Percentiles rank a stretch among this genome's conserved stretches.
These are phyloP conservation scores for Chionomys nivalis DNA, from an alignment of 2,113 vertebrate genomes.

Conservation along the genomic window DNA sequence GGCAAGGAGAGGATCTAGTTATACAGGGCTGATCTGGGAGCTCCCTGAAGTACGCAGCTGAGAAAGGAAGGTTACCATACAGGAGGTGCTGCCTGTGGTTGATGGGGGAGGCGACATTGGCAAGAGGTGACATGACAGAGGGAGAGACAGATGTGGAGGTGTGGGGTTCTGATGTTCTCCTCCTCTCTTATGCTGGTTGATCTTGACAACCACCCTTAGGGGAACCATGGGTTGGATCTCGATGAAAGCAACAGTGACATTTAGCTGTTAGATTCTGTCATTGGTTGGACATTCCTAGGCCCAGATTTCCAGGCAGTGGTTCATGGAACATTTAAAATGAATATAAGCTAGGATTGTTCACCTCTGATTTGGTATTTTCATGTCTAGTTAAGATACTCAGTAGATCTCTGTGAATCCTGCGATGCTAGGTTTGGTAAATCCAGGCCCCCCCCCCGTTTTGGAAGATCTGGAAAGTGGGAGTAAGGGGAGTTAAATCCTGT, in stretches of 20 bases:
- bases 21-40: background rate
- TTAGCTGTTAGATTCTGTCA: background rate
- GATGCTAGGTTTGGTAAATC: background rate
- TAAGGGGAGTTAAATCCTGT: background rate
- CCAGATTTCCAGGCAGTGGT: background rate
- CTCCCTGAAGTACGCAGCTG: background rate
- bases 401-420: background rate
- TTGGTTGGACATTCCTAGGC: background rate
- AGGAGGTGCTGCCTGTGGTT: background rate
- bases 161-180: background rate
- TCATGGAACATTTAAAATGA: background rate
- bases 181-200: background rate
- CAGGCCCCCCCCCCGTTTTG: background rate
- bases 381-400: background rate
- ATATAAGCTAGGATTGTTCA: background rate
- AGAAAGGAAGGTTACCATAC: background rate
- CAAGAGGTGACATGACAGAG: background rate
- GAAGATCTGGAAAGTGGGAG: background rate
- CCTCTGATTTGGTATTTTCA: background rate
- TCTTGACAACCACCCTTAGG: background rate
- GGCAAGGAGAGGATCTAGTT: background rate
- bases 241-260: background rate
- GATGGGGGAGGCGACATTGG: background rate
- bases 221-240: background rate
- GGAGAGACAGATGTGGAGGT: background rate